Evolutionary conservation across 2,113 vertebrate genomes (phyloP).

Genomic region (Hylia prasina): DNA sequence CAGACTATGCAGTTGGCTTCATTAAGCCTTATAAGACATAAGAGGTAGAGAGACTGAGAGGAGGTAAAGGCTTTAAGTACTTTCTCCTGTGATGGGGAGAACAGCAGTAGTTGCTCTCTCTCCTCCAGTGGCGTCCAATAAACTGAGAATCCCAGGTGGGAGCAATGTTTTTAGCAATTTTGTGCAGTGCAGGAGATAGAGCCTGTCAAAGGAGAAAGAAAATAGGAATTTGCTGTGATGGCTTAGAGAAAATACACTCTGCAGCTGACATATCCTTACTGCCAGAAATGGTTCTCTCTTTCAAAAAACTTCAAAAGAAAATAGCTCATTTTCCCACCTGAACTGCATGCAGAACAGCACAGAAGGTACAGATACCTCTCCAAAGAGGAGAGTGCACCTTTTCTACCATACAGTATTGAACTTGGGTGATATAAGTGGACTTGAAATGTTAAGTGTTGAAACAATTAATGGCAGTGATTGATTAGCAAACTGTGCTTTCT

Average conservation of each 20-base stretch:
- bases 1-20: slow-evolving; percentile 1
- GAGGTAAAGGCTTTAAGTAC: background rate
- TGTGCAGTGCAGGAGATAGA: background rate
- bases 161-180: background rate
- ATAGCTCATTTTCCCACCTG: background rate
- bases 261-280: background rate
- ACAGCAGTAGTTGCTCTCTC: background rate
- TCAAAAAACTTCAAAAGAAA: background rate
- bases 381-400: background rate
- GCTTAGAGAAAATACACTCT: background rate
- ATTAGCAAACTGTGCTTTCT: background rate
- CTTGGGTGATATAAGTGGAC: background rate
- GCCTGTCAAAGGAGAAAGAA: background rate
- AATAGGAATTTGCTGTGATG: background rate
- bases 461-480: background rate
- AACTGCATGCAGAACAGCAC: background rate
- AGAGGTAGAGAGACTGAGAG: background rate
- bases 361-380: background rate
- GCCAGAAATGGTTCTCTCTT: background rate
- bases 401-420: background rate
- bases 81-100: background rate
- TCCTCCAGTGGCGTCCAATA: background rate
- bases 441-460: background rate
- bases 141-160: background rate
- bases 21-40: background rate